These are phyloP conservation scores for Idaea aversata DNA, from an alignment of 2,888 invertebrate species.

Conservation along the genomic window DNA sequence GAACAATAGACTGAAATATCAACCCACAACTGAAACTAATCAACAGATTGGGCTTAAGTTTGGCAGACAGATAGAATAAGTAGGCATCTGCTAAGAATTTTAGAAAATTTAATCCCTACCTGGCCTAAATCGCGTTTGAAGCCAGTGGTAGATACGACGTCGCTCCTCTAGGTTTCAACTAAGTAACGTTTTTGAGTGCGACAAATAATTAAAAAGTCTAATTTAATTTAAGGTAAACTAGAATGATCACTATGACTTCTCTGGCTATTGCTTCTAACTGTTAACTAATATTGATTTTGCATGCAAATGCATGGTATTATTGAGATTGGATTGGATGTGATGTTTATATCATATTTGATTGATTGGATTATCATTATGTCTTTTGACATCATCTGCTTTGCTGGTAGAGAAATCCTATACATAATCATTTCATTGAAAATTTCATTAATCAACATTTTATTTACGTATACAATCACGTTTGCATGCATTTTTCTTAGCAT, in stretches of 20 bases:
- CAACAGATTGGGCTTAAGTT: no score
- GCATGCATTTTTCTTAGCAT: background rate
- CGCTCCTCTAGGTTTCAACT: no score
- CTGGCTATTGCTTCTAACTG: constrained; percentile 18
- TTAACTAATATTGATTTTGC: constrained; percentile 20
- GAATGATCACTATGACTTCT: background rate
- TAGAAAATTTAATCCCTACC: no score
- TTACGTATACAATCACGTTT: constrained; percentile 6
- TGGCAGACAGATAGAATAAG: no score
- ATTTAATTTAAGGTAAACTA: no score
- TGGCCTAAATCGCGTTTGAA: no score
- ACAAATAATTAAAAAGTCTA: no score
- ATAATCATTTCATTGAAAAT: constrained; percentile 12
- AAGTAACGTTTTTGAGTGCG: no score
- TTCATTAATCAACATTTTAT: constrained; percentile 4
- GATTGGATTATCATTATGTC: background rate
- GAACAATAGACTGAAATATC: no score
- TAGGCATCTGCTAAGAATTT: no score
- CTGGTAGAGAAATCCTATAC: constrained; percentile 15
- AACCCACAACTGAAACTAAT: no score
- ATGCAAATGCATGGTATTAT: constrained; percentile 6
- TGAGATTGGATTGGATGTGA: constrained; percentile 3
- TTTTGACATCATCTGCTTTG: constrained; percentile 22
- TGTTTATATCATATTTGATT: constrained; percentile 9
- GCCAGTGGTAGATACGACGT: no score